phyloP scores from a whole-genome alignment of 2,113 vertebrate species.

The Neogobius melanostomus region DNA sequence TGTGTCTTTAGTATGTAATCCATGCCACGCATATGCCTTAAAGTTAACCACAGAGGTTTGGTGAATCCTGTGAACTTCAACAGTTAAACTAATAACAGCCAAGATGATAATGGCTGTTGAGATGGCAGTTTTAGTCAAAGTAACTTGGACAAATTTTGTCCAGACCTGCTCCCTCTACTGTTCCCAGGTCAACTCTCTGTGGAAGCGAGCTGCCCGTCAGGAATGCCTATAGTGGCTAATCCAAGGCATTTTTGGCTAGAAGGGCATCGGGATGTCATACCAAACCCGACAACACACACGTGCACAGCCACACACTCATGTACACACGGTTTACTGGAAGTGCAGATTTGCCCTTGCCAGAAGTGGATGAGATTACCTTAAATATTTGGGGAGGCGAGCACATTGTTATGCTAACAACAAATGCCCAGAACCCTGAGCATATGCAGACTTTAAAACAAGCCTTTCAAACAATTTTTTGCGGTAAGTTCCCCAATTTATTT shows the following conservation, averaged over 20 bases:
- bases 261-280: slow-evolving; percentile 68
- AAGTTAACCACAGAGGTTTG: background rate
- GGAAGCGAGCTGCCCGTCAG: slow-evolving; percentile 71
- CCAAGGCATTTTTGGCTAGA: slow-evolving; percentile 68
- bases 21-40: background rate
- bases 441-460: slow-evolving; percentile 60
- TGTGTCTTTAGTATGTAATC: no score
- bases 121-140: slow-evolving; percentile 29
- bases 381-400: slow-evolving; percentile 70
- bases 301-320: slow-evolving; percentile 24
- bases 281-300: slow-evolving; percentile 38
- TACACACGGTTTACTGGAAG: slow-evolving; percentile 59
- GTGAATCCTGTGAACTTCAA: background rate
- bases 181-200: slow-evolving; percentile 63
- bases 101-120: slow-evolving; percentile 20
- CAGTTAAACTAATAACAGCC: background rate
- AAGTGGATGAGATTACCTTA: slow-evolving; percentile 63
- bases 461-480: slow-evolving; percentile 51
- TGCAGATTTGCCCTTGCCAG: slow-evolving; percentile 50
- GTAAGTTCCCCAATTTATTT: slow-evolving; percentile 46
- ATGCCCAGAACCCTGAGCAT: slow-evolving; percentile 52
- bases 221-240: slow-evolving; percentile 74
- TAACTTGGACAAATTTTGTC: slow-evolving; percentile 25
- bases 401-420: slow-evolving; percentile 66
- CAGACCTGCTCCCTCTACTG: slow-evolving; percentile 45